phyloP scores from a whole-genome alignment of 2,113 vertebrate species.

The Neodontobutis hainanensis region DNA sequence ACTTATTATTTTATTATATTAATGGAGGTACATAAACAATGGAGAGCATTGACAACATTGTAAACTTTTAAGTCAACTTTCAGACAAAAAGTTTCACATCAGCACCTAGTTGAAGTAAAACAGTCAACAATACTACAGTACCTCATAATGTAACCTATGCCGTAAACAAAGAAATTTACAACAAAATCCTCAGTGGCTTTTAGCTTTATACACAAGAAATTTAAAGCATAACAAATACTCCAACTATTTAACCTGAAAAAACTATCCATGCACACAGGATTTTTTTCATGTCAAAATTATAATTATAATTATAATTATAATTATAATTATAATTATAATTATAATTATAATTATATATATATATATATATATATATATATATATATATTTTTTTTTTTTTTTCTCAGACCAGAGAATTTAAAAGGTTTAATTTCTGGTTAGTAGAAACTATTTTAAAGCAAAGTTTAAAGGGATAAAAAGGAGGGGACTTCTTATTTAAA shows the following conservation, averaged over 20 bases:
- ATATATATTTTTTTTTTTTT: too few relatives aligned
- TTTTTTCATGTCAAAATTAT: background rate
- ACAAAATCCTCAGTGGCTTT: slow-evolving; percentile 14
- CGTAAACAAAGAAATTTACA: slow-evolving; percentile 19
- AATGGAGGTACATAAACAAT: slow-evolving; percentile 37
- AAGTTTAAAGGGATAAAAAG: background rate
- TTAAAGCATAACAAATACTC: slow-evolving; percentile 20
- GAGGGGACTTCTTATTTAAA: slow-evolving; percentile 8
- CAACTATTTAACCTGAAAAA: slow-evolving; percentile 23
- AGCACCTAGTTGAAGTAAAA: slow-evolving; percentile 21
- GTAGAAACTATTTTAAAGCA: slow-evolving; percentile 20
- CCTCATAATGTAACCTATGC: slow-evolving; percentile 23
- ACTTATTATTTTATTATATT: slow-evolving; percentile 17
- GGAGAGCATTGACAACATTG: slow-evolving; percentile 27
- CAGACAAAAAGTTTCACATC: slow-evolving; percentile 40
- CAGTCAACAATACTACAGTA: slow-evolving; percentile 43
- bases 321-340: too few relatives aligned
- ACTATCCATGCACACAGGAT: slow-evolving; percentile 43
- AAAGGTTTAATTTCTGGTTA: background rate
- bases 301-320: too few relatives aligned
- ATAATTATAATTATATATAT: too few relatives aligned
- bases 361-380: background rate
- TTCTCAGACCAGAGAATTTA: too few relatives aligned
- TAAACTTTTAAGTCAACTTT: slow-evolving; percentile 18
- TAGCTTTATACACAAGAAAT: slow-evolving; percentile 20